Percentiles rank a stretch among this genome's conserved stretches.
These are phyloP conservation scores for Cebidichthys violaceus DNA, from an alignment of 2,113 vertebrate species.

Conservation along the genomic window DNA sequence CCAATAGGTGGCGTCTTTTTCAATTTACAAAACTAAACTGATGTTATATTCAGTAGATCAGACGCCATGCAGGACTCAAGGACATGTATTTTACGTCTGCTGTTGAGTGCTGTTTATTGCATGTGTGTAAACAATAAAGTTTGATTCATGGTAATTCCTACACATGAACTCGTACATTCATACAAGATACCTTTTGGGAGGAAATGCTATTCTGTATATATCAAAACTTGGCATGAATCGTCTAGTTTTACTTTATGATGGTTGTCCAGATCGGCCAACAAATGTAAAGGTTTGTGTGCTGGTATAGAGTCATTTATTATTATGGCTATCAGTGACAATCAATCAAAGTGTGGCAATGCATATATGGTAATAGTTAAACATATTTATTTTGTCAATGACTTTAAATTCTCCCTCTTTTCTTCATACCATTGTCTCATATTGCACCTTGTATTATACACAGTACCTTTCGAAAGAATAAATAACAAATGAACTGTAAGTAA, in stretches of 20 bases:
- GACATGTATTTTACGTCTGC: neutral
- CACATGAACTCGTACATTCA: neutral
- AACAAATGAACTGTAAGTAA: neutral
- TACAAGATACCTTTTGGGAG: slow-evolving; percentile 43
- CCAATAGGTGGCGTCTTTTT: slow-evolving; percentile 30
- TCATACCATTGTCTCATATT: neutral
- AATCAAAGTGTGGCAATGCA: neutral
- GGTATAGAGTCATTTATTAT: slow-evolving; percentile 35
- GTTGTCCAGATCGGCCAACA: slow-evolving; percentile 16
- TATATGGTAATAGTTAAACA: neutral
- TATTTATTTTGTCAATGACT: neutral
- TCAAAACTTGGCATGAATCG: slow-evolving; percentile 41
- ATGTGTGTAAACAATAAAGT: slow-evolving; percentile 42
- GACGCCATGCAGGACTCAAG: neutral
- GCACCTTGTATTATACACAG: neutral
- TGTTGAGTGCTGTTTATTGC: slow-evolving; percentile 31
- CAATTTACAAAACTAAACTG: neutral
- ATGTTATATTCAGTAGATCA: neutral
- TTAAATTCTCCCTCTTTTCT: neutral
- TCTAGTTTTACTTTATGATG: slow-evolving; percentile 30
- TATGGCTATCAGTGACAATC: neutral
- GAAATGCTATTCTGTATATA: slow-evolving; percentile 18
- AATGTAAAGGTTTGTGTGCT: slow-evolving; percentile 35
- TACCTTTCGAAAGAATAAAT: neutral
- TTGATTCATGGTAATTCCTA: slow-evolving; percentile 42